These are phyloP conservation scores for Natator depressus DNA, from an alignment of 2,113 vertebrate genomes.

Conservation along the genomic window DNA sequence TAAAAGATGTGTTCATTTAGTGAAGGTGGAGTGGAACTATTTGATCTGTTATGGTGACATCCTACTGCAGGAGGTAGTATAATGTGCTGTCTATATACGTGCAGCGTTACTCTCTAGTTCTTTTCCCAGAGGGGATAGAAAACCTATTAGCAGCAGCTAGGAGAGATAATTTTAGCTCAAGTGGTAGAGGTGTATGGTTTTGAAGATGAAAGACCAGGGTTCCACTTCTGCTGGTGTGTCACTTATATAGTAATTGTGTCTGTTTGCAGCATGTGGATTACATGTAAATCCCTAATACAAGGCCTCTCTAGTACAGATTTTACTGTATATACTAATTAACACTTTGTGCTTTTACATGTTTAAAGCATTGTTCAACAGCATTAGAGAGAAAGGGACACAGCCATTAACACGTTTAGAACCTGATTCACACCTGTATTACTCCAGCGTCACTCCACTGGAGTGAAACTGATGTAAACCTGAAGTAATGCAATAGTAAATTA, in stretches of 20 bases:
- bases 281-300: too few relatives aligned
- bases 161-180: neutral
- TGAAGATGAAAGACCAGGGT: too few relatives aligned
- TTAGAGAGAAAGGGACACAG: neutral
- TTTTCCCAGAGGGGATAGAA: neutral
- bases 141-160: neutral
- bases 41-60: neutral
- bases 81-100: neutral
- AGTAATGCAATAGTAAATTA: neutral
- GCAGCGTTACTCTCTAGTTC: neutral
- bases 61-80: neutral
- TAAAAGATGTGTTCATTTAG: neutral
- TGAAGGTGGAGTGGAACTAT: neutral
- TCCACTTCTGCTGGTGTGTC: too few relatives aligned
- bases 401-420: neutral
- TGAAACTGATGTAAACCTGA: neutral
- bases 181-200: too few relatives aligned
- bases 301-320: neutral
- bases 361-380: neutral
- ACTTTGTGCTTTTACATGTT: neutral
- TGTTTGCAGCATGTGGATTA: too few relatives aligned
- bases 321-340: neutral
- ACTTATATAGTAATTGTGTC: too few relatives aligned
- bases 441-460: neutral
- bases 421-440: neutral